Conservation (phyloP, 2,113 vertebrate species). For the Syrmaticus mikado region DNA sequence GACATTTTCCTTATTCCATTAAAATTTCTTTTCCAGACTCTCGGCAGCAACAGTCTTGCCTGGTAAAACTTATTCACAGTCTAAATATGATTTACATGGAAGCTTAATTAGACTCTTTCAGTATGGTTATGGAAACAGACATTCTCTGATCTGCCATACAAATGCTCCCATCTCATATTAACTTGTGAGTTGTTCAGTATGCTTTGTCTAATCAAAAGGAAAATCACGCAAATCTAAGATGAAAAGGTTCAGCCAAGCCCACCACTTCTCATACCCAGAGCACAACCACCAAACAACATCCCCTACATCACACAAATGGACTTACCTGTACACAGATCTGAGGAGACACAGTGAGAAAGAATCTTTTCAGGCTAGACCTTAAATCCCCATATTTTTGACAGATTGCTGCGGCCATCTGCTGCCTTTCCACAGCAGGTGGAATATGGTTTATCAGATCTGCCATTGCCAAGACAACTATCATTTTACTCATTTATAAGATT, state of each 20-base stretch:
- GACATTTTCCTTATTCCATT: slow-evolving; percentile 9
- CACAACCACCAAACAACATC: not conserved
- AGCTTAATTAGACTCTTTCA: not conserved
- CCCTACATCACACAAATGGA: not conserved
- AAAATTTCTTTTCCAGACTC: slow-evolving; percentile 19
- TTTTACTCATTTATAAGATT: slow-evolving; percentile 66
- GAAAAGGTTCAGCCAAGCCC: not conserved
- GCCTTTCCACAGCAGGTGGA: slow-evolving; percentile 65
- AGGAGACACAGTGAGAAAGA: slow-evolving; percentile 10
- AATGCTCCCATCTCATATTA: not conserved
- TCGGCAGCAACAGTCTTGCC: not conserved
- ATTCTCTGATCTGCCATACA: not conserved
- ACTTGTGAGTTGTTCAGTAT: not conserved
- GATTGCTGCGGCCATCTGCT: slow-evolving; percentile 58
- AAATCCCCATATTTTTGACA: slow-evolving; percentile 37
- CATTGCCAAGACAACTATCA: slow-evolving; percentile 61
- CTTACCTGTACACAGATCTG: not conserved
- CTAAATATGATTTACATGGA: not conserved
- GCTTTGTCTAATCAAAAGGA: not conserved
- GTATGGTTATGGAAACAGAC: not conserved
- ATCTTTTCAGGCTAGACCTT: slow-evolving; percentile 24
- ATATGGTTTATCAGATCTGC: slow-evolving; percentile 55
- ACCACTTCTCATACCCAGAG: not conserved
- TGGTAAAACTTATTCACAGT: not conserved
- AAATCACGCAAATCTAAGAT: not conserved